Conservation (phyloP, 2,888 invertebrate species). For the Drosophila villosipedis region DNA sequence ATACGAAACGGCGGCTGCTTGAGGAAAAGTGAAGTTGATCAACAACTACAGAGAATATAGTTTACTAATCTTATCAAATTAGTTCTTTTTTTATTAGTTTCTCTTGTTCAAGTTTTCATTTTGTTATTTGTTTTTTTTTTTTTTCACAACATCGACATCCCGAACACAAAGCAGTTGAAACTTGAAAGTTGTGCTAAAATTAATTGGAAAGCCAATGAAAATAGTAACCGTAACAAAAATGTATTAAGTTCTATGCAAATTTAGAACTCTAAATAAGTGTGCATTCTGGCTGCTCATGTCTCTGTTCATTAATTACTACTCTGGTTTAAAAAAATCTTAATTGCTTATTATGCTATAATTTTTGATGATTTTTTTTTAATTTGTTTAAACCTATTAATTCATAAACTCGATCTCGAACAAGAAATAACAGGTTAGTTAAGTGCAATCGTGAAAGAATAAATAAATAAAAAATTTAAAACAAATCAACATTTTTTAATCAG, state of each 20-base stretch:
- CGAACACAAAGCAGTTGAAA: neutral
- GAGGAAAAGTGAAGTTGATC: neutral
- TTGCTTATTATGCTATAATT: neutral
- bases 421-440: slow-evolving; percentile 1
- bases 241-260: neutral
- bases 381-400: neutral
- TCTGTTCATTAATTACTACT: neutral
- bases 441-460: neutral
- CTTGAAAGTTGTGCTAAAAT: neutral
- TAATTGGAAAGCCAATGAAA: neutral
- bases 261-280: neutral
- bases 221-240: neutral
- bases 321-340: neutral
- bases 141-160: neutral
- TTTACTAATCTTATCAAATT: neutral
- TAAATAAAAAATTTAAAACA: neutral
- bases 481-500: neutral
- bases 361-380: neutral
- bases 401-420: neutral
- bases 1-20: neutral
- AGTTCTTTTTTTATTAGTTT: neutral
- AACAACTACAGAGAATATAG: neutral
- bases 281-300: neutral
- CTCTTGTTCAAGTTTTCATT: neutral
- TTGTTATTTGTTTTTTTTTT: neutral